phyloP scores from a whole-genome alignment of 1,140 invertebrate genomes.

The Armadillidium nasatum region DNA sequence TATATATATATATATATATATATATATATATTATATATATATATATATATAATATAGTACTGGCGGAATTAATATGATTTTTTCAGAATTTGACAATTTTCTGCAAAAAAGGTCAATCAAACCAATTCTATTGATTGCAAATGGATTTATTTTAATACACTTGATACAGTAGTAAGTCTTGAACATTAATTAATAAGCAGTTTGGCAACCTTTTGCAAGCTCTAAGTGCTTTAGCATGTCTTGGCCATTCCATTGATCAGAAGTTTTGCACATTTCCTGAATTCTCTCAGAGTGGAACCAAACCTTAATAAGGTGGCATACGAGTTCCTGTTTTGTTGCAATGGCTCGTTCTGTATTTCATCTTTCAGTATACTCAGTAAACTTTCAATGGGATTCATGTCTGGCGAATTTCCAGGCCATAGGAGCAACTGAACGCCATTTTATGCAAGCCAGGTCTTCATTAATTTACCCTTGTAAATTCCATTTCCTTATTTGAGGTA shows the following conservation, averaged over 20 bases:
- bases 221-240: background rate
- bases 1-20: too few species aligned
- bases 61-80: conserved; percentile 30
- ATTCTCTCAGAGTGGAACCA: conserved; percentile 2
- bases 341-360: background rate
- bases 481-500: background rate
- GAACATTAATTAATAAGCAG: background rate
- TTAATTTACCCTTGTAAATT: background rate
- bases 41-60: conserved; percentile 44
- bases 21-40: too few species aligned
- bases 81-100: background rate
- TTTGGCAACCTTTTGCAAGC: background rate
- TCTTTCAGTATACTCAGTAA: background rate
- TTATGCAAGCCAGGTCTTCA: background rate
- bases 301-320: conserved; percentile 7
- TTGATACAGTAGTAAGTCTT: background rate
- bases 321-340: background rate
- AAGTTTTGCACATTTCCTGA: conserved; percentile 2
- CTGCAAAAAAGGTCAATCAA: background rate
- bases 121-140: conserved; percentile 8
- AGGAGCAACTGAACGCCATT: background rate
- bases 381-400: background rate
- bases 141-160: conserved; percentile 8
- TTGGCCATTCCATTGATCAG: background rate
- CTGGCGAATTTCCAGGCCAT: background rate